Evolutionary conservation across 1,140 invertebrate genomes (phyloP), one percentile per base, ranked within the genome.

Genomic region (Micrasema minimum): DNA sequence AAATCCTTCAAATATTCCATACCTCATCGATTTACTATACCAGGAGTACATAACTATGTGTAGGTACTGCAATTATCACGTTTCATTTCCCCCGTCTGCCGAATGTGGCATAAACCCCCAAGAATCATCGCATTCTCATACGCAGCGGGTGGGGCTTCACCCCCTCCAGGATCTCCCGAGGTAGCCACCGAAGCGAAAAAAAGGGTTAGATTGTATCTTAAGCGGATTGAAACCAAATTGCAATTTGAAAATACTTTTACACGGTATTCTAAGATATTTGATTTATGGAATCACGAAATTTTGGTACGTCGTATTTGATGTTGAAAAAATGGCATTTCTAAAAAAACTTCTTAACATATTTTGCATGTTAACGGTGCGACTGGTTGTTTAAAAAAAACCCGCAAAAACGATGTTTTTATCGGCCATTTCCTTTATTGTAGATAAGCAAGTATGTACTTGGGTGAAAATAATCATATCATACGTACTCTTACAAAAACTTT

Each of bases 151-250:
- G 37, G 35, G 18, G 16, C 20, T 2, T n/a, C 10, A 12, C 37
- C 65, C 65, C 64, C 18, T 20, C 11, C 43, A 22, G 61, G n/a
- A 1, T 22, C 11, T 53, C 41, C 38, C 20, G n/a, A 14, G 37
- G 16, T 20, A 18, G 65, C 50, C 35, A 14, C 43, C 18, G 35
- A 41, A 50, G 53, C 68, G 18, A 45, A 41, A 45, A 68, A 53
- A 68, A 51, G 72, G 48, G 55, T 73, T 73, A 67, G 59, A 26
- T 66, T 46, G 72, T 62, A 68, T 55, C 74, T 66, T 72, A 75
- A 75, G 70, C 74, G 74, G 74, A 75, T 75, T 75, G 70, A 41
- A 65, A 61, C 70, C 74, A 75, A 75, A 75, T 75, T 75, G 74
- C 74, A 72, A 75, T 75, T 75, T 72, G 62, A 72, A 75, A 75